Evolutionary conservation across 2,797 vertebrate genomes (phyloP).

Genomic region (Heliangelus exortis): DNA sequence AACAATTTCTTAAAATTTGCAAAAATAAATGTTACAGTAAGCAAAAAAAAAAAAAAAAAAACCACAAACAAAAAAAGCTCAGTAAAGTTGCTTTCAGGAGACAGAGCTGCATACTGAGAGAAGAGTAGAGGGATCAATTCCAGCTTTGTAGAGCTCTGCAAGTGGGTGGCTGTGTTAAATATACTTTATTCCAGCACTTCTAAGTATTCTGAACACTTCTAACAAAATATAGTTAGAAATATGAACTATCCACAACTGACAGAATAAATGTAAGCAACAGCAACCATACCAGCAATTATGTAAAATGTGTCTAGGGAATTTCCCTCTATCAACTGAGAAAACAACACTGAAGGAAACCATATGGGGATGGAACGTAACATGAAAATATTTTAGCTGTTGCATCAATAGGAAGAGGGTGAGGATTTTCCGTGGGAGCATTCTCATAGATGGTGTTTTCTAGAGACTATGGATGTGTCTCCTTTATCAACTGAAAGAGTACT

Average conservation of each 20-base stretch:
- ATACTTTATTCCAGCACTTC: slow-evolving; percentile 32
- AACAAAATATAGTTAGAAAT: slow-evolving; percentile 30
- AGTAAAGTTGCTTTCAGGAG: background rate
- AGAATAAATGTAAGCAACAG: slow-evolving; percentile 56
- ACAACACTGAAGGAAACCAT: slow-evolving; percentile 31
- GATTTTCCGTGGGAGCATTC: background rate
- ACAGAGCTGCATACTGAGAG: background rate
- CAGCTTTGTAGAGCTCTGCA: background rate
- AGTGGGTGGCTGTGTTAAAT: slow-evolving; percentile 25
- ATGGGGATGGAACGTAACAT: slow-evolving; percentile 22
- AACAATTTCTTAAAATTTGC: background rate
- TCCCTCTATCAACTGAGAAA: slow-evolving; percentile 60
- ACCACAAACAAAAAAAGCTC: too few species aligned
- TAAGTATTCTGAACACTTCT: slow-evolving; percentile 30
- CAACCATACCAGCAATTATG: slow-evolving; percentile 44
- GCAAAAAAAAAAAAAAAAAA: background rate
- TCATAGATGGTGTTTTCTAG: background rate
- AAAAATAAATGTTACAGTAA: background rate
- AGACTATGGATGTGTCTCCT: background rate
- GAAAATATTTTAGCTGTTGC: slow-evolving; percentile 51
- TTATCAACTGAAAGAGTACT: background rate
- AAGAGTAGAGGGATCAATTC: background rate
- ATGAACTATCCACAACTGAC: slow-evolving; percentile 35
- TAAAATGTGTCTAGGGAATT: slow-evolving; percentile 48
- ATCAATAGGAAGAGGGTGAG: background rate